Conservation (phyloP, 2,797 vertebrate genomes). For the Valencia hispanica region DNA sequence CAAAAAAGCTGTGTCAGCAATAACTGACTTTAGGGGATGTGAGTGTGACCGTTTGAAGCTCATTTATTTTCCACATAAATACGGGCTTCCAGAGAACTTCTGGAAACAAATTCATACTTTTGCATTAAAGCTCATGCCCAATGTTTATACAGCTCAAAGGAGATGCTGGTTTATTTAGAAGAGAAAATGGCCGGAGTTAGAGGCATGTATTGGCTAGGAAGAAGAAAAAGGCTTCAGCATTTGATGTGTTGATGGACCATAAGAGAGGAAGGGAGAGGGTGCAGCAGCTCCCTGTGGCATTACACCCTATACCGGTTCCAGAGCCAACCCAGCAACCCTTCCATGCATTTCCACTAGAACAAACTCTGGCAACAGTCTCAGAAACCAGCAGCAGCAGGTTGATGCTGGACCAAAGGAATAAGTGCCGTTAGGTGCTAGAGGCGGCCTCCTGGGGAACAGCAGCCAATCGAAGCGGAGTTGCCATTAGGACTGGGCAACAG, state of each 20-base stretch:
- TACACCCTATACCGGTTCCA: background rate
- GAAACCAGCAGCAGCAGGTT: background rate
- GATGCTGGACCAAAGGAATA: background rate
- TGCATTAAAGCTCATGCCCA: background rate
- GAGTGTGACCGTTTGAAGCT: no score
- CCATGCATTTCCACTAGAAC: background rate
- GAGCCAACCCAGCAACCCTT: background rate
- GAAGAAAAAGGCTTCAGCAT: background rate
- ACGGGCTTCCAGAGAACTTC: background rate
- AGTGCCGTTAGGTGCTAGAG: background rate
- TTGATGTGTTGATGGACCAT: background rate
- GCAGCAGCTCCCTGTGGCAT: no score
- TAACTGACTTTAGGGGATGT: background rate
- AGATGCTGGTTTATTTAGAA: background rate
- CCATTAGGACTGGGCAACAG: no score
- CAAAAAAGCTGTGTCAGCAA: background rate
- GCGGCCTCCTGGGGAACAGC: background rate
- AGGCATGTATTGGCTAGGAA: background rate
- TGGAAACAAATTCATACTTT: background rate
- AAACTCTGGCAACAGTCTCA: background rate
- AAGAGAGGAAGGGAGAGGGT: background rate
- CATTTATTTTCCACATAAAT: no score
- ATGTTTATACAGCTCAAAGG: background rate
- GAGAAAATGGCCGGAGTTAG: background rate
- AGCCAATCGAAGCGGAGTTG: background rate